phyloP scores from a whole-genome alignment of 1,140 invertebrate genomes.

The Oreohelix idahoensis region DNA sequence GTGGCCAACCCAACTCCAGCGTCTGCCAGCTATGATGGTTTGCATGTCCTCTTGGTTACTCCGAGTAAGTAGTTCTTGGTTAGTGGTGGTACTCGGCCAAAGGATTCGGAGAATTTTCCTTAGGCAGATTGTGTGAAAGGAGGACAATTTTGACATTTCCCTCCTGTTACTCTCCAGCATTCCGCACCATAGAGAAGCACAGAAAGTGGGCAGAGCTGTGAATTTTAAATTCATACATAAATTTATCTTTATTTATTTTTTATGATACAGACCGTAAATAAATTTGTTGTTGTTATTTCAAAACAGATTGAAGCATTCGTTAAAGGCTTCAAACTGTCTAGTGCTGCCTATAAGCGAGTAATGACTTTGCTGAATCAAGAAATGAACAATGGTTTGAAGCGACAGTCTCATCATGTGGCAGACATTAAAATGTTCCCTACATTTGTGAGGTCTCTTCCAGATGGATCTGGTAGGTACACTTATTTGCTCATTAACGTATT shows the following conservation, averaged over 20 bases:
- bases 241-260: too few relatives aligned
- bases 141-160: too few relatives aligned
- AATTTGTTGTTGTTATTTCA: background rate
- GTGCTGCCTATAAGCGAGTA: slow-evolving; percentile 85
- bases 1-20: too few relatives aligned
- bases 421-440: slow-evolving; percentile 95
- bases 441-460: slow-evolving; percentile 96
- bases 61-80: too few relatives aligned
- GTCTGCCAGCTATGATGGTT: too few relatives aligned
- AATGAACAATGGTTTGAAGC: slow-evolving; percentile 88
- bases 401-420: slow-evolving; percentile 83
- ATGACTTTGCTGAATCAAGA: slow-evolving; percentile 84
- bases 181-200: too few relatives aligned
- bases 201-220: background rate
- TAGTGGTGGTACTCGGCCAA: too few relatives aligned
- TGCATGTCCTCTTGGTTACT: too few relatives aligned
- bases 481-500: background rate
- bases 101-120: too few relatives aligned
- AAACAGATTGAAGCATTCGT: slow-evolving; percentile 88
- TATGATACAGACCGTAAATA: too few relatives aligned
- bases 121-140: too few relatives aligned
- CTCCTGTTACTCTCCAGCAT: too few relatives aligned
- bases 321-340: slow-evolving; percentile 85
- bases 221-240: background rate
- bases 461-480: slow-evolving; percentile 84